Conservation (phyloP, 2,888 invertebrate species). For the Machimus atricapillus region DNA sequence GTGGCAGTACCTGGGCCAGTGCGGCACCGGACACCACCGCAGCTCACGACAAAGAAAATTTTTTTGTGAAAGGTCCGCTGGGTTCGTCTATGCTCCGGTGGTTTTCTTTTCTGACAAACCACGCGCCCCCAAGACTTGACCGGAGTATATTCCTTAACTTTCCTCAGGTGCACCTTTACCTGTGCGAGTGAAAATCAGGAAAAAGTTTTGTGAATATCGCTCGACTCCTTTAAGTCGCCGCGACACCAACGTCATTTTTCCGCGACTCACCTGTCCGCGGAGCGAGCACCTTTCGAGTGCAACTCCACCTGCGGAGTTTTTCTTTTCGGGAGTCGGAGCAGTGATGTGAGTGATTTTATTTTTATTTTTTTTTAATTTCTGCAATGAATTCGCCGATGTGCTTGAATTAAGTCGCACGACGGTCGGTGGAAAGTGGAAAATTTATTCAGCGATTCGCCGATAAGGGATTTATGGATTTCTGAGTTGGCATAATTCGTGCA, state of each 20-base stretch:
- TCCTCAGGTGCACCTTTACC: neutral
- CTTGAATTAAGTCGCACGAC: neutral
- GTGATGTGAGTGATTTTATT: constrained; percentile 21
- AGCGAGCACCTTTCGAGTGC: neutral
- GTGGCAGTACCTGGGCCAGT: neutral
- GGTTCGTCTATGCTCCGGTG: constrained; percentile 11
- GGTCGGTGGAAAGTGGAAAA: constrained; percentile 26
- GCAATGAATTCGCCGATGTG: constrained; percentile 14
- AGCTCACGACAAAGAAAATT: neutral
- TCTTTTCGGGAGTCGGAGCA: neutral
- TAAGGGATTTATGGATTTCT: constrained; percentile 8
- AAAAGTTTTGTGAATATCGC: neutral
- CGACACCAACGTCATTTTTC: neutral
- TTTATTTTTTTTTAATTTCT: neutral
- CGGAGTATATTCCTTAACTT: neutral
- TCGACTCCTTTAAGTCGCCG: neutral
- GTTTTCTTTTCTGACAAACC: neutral
- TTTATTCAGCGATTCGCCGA: constrained; percentile 16
- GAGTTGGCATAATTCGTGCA: neutral
- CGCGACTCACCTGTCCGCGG: neutral
- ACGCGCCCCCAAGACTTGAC: neutral
- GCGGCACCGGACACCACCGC: neutral
- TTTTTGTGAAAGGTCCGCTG: constrained; percentile 6
- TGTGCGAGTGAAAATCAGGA: neutral
- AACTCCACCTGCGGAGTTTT: neutral